Percentiles rank a stretch among this genome's conserved stretches.
Conservation (phyloP, 2,888 invertebrate genomes). For the Heliothis peltigera region DNA sequence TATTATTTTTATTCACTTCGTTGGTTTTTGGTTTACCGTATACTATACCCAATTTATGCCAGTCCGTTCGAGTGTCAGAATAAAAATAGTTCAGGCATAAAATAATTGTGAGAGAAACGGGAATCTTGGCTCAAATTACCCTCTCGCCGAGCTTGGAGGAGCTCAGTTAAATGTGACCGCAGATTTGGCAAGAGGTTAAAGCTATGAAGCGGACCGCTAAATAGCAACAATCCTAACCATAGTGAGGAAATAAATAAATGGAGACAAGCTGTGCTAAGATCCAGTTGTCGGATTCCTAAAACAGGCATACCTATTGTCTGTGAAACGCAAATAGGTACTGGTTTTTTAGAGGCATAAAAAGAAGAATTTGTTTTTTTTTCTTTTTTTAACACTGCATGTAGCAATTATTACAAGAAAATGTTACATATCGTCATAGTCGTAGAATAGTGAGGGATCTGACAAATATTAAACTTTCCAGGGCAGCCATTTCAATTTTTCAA, state of each 20-base stretch:
- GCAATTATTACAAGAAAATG: too few relatives aligned
- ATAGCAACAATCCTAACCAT: constrained; percentile 27
- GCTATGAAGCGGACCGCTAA: constrained; percentile 47
- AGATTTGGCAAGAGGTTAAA: constrained; percentile 40
- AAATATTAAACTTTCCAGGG: too few relatives aligned
- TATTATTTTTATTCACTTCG: too few relatives aligned
- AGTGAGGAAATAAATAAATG: constrained; percentile 34
- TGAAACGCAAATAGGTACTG: too few relatives aligned
- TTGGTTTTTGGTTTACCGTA: too few relatives aligned
- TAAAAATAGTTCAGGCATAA: background rate
- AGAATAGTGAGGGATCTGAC: too few relatives aligned
- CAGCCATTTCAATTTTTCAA: too few relatives aligned
- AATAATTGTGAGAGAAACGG: background rate
- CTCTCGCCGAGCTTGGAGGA: constrained; percentile 4
- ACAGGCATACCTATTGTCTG: background rate
- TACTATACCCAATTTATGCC: too few relatives aligned
- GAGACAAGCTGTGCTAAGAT: background rate
- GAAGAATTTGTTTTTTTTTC: too few relatives aligned
- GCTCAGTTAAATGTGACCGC: constrained; percentile 41
- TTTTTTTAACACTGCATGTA: too few relatives aligned
- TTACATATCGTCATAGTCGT: too few relatives aligned
- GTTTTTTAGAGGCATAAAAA: too few relatives aligned
- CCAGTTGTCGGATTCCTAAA: background rate
- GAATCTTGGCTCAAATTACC: constrained; percentile 1
- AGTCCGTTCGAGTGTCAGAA: background rate